phyloP scores from a whole-genome alignment of 2,113 vertebrate species.

The Clarias batrachus region DNA sequence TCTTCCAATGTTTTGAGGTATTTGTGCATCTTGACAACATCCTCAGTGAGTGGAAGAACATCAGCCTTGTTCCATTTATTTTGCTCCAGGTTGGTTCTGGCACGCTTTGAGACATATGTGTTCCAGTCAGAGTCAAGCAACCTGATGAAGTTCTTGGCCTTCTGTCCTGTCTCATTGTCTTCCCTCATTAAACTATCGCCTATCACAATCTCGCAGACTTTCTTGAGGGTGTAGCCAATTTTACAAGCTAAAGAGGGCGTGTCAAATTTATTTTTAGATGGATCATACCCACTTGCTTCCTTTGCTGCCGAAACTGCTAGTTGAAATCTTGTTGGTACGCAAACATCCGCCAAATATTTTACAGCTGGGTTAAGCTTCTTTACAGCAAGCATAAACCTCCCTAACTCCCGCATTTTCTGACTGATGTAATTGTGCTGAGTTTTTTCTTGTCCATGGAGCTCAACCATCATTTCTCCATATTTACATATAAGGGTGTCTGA shows the following conservation, averaged over 20 bases:
- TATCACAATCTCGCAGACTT: slow-evolving; percentile 11
- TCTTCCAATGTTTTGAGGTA: not conserved
- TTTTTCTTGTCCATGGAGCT: slow-evolving; percentile 8
- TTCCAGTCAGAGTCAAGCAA: not conserved
- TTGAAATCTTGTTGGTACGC: slow-evolving; percentile 6
- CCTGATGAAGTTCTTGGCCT: not conserved
- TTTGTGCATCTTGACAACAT: slow-evolving; percentile 11
- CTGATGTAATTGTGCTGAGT: slow-evolving; percentile 13
- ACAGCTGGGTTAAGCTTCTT: slow-evolving; percentile 3
- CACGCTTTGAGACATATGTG: slow-evolving; percentile 47
- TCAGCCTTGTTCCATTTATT: slow-evolving; percentile 9
- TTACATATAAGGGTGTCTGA: not conserved
- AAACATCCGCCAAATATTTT: not conserved
- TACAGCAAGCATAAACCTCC: slow-evolving; percentile 27
- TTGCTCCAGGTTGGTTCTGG: slow-evolving; percentile 52
- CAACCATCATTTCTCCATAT: slow-evolving; percentile 13
- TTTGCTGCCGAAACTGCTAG: slow-evolving; percentile 9
- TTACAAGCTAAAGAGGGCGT: not conserved
- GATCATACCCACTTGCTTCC: not conserved
- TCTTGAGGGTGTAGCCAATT: not conserved
- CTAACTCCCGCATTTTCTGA: slow-evolving; percentile 15
- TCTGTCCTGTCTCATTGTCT: not conserved
- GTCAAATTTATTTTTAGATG: not conserved
- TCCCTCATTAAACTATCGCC: not conserved
- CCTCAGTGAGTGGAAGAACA: slow-evolving; percentile 12